These are phyloP conservation scores for Drosophila anomalata DNA, from an alignment of 2,888 invertebrate species.

Conservation along the genomic window DNA sequence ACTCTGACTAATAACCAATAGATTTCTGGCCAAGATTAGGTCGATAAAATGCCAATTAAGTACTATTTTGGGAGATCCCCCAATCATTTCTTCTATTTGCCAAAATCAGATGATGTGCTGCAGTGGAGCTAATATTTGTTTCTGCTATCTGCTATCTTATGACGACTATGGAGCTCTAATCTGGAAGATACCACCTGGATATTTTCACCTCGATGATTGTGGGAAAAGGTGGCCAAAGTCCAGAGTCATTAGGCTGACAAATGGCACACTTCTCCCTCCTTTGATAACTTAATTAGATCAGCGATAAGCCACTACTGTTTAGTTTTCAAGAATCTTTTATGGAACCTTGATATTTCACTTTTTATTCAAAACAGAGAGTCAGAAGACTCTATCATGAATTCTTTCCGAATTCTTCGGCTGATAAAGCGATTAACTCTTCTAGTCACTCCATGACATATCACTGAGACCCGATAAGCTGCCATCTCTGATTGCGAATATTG, in stretches of 20 bases:
- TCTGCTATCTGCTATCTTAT: constrained; percentile 19
- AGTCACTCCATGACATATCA: background rate
- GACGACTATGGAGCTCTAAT: constrained; percentile 22
- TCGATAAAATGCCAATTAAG: constrained; percentile 1
- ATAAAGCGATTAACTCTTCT: constrained; percentile 3
- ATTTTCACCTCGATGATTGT: constrained; percentile 15
- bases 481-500: constrained; percentile 12
- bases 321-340: background rate
- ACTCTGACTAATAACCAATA: constrained; percentile 7
- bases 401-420: background rate
- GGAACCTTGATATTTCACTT: background rate
- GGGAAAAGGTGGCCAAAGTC: constrained; percentile 35
- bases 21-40: background rate
- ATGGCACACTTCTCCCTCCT: constrained; percentile 31
- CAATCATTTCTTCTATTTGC: background rate
- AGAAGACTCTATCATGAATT: background rate
- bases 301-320: constrained; percentile 10
- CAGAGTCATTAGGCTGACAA: constrained; percentile 35
- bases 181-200: constrained; percentile 30
- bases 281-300: constrained; percentile 31
- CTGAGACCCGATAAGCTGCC: constrained; percentile 4
- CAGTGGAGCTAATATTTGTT: constrained; percentile 37
- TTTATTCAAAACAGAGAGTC: background rate
- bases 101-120: constrained; percentile 24
- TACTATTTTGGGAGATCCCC: background rate